Conservation (phyloP, 2,888 invertebrate genomes). For the Dorcus parallelipipedus region DNA sequence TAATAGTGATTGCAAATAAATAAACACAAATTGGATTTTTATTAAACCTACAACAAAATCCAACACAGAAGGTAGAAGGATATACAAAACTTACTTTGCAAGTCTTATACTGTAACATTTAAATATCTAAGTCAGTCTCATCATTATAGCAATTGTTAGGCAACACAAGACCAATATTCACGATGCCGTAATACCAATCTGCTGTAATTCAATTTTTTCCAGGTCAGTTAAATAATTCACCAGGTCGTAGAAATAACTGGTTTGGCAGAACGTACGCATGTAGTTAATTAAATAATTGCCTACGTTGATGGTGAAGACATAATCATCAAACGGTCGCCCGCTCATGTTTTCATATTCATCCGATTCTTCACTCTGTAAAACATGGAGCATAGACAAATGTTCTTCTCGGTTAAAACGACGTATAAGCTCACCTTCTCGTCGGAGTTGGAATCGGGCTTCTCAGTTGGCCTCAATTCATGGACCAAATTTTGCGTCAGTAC, state of each 20-base stretch:
- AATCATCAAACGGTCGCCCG: slow-evolving; percentile 6
- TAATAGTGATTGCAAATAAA: too few species aligned
- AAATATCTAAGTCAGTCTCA: too few species aligned
- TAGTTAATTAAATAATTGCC: slow-evolving; percentile 8
- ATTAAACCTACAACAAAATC: too few species aligned
- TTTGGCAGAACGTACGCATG: slow-evolving; percentile 6
- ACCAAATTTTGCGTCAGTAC: slow-evolving; percentile 7
- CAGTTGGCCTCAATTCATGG: not conserved
- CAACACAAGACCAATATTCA: too few species aligned
- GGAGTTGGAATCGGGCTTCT: not conserved
- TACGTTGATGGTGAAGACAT: slow-evolving; percentile 5
- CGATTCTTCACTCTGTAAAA: not conserved
- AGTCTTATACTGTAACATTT: too few species aligned
- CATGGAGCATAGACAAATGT: not conserved
- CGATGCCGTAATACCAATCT: not conserved
- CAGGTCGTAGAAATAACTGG: slow-evolving; percentile 3
- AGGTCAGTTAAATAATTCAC: slow-evolving; percentile 10
- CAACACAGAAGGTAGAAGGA: too few species aligned
- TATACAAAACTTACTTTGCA: too few species aligned
- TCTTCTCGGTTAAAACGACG: not conserved
- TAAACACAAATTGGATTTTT: too few species aligned
- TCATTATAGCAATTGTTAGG: too few species aligned
- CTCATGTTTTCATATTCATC: not conserved
- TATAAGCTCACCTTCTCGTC: slow-evolving; percentile 5
- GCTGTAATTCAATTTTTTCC: slow-evolving; percentile 4